Percentiles rank a stretch among this genome's conserved stretches.
Evolutionary conservation across 2,888 invertebrate species (phyloP).

Genomic region (Andrena marginata): DNA sequence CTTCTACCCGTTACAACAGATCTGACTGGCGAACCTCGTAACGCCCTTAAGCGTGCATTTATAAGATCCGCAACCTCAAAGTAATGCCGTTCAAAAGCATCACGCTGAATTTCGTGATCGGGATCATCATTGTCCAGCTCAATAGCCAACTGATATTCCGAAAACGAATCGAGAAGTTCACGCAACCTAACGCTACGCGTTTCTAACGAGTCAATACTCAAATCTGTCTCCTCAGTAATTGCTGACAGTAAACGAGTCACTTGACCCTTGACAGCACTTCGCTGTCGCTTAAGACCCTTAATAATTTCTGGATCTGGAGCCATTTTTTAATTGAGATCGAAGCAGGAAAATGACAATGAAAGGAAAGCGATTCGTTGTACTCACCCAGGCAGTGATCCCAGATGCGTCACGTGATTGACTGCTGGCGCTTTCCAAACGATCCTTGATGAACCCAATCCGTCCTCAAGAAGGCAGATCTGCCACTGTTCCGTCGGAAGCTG

Average conservation of each 20-base stretch:
- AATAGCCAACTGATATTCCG: neutral
- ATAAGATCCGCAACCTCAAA: no score
- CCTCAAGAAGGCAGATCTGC: neutral
- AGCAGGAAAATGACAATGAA: neutral
- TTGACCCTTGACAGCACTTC: neutral
- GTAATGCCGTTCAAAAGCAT: no score
- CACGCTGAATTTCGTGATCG: no score
- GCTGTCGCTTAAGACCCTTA: neutral
- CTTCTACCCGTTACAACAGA: neutral
- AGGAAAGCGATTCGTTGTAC: neutral
- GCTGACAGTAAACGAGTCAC: neutral
- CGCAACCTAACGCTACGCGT: neutral
- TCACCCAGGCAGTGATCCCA: neutral
- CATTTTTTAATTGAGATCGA: neutral
- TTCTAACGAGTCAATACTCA: neutral
- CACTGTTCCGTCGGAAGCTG: slow-evolving; percentile 1
- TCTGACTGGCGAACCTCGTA: no score
- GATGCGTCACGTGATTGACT: neutral
- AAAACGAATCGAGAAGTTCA: neutral
- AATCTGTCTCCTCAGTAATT: neutral
- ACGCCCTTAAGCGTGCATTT: no score
- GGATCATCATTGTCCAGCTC: no score
- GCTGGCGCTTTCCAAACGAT: neutral
- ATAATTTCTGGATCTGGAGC: neutral
- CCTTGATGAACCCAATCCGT: neutral